phyloP scores from a whole-genome alignment of 1,140 invertebrate species.

The Drosophila cardini region DNA sequence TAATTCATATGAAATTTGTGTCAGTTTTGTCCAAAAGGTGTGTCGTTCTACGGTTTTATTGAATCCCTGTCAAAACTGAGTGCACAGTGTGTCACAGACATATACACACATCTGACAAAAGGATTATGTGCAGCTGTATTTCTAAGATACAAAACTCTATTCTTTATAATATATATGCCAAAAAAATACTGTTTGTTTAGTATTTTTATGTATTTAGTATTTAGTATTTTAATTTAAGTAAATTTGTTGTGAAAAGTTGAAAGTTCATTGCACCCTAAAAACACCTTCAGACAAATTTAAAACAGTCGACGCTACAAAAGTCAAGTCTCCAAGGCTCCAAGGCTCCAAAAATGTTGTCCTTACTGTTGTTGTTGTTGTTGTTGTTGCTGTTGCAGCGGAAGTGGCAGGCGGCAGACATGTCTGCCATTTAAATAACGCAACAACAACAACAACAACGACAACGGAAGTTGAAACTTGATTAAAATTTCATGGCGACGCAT shows the following conservation, averaged over 20 bases:
- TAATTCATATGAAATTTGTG: conserved; percentile 77
- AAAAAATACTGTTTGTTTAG: too few species aligned
- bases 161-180: too few species aligned
- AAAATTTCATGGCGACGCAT: conserved; percentile 67
- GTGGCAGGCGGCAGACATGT: conserved; percentile 60
- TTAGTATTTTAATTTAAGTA: not conserved
- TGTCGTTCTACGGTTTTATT: not conserved
- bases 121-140: not conserved
- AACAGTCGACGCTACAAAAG: too few species aligned
- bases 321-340: conserved; percentile 17
- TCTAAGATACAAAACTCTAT: not conserved
- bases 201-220: too few species aligned
- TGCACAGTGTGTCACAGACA: not conserved
- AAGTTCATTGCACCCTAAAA: conserved; percentile 14
- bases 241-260: not conserved
- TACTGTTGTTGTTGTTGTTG: conserved; percentile 28
- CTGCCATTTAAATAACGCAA: conserved; percentile 46
- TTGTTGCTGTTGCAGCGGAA: too few species aligned
- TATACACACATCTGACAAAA: not conserved
- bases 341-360: conserved; percentile 43
- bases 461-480: conserved; percentile 60
- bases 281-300: conserved; percentile 16
- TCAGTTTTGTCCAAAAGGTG: conserved; percentile 53
- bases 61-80: not conserved
- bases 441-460: conserved; percentile 20